These are phyloP conservation scores for Pseudolycoriella hygida DNA, from an alignment of 2,888 invertebrate genomes.

Conservation along the genomic window DNA sequence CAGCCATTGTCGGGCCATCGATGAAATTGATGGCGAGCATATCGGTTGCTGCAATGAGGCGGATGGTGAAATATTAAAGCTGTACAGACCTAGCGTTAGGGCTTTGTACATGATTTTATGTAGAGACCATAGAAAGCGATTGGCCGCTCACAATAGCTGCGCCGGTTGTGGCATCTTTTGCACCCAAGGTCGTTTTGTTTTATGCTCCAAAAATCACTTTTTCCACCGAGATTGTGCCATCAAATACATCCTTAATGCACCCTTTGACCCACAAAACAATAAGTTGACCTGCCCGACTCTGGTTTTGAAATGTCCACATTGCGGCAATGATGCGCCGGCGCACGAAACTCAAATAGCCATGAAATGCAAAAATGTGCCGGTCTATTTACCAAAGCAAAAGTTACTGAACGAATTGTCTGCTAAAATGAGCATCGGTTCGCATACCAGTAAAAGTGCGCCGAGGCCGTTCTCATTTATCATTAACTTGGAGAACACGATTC, in stretches of 20 bases:
- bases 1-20: constrained; percentile 57
- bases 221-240: constrained; percentile 67
- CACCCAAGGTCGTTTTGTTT: constrained; percentile 73
- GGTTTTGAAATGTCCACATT: constrained; percentile 49
- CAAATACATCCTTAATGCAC: constrained; percentile 25
- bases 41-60: constrained; percentile 67
- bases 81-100: constrained; percentile 50
- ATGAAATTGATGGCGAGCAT: constrained; percentile 51
- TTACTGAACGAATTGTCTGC: constrained; percentile 26
- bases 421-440: constrained; percentile 28
- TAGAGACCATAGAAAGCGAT: constrained; percentile 54
- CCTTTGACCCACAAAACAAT: constrained; percentile 29
- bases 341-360: constrained; percentile 42
- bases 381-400: constrained; percentile 39
- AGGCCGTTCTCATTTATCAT: neutral
- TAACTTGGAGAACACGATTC: constrained; percentile 24
- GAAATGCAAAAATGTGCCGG: constrained; percentile 41
- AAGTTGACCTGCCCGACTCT: constrained; percentile 23
- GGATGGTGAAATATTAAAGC: constrained; percentile 34
- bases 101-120: constrained; percentile 70
- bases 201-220: constrained; percentile 61
- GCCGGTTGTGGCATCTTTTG: constrained; percentile 82
- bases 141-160: constrained; percentile 72
- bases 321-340: constrained; percentile 40
- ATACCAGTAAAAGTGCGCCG: constrained; percentile 2